Conservation (phyloP, 2,888 invertebrate species). For the Brachyptera putata region DNA sequence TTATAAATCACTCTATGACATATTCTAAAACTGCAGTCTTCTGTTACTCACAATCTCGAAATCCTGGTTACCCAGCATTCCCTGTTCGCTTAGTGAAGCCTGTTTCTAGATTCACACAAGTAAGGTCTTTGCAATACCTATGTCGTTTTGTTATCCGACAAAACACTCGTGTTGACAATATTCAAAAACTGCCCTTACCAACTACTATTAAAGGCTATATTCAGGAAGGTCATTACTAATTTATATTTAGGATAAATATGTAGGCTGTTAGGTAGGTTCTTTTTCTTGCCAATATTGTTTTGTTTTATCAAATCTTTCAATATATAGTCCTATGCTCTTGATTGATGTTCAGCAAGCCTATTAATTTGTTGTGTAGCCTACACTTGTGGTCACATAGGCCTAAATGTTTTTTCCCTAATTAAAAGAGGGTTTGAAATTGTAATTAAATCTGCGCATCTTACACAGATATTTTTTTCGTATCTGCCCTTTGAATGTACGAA, state of each 20-base stretch:
- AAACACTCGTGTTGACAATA: slow-evolving; percentile 61
- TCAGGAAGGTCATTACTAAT: slow-evolving; percentile 42
- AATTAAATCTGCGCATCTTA: too few species aligned
- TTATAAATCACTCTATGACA: slow-evolving; percentile 69
- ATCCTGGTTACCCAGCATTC: slow-evolving; percentile 63
- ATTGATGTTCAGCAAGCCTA: too few species aligned
- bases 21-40: slow-evolving; percentile 66
- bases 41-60: slow-evolving; percentile 65
- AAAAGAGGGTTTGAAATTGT: too few species aligned
- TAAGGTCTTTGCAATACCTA: slow-evolving; percentile 65
- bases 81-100: slow-evolving; percentile 71
- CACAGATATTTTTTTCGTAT: too few species aligned
- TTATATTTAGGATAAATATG: background rate
- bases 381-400: too few species aligned
- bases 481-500: too few species aligned
- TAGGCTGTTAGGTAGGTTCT: too few species aligned
- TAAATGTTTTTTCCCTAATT: too few species aligned
- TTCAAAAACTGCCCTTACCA: slow-evolving; percentile 63
- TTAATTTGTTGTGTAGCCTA: too few species aligned
- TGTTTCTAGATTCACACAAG: slow-evolving; percentile 67
- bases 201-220: slow-evolving; percentile 56
- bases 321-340: too few species aligned
- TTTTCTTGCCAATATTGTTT: too few species aligned
- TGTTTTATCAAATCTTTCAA: too few species aligned
- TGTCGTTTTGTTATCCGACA: slow-evolving; percentile 70